Base-by-base conservation (phyloP, 1,140 invertebrate species). In the Procambarus virginalis region DNA sequence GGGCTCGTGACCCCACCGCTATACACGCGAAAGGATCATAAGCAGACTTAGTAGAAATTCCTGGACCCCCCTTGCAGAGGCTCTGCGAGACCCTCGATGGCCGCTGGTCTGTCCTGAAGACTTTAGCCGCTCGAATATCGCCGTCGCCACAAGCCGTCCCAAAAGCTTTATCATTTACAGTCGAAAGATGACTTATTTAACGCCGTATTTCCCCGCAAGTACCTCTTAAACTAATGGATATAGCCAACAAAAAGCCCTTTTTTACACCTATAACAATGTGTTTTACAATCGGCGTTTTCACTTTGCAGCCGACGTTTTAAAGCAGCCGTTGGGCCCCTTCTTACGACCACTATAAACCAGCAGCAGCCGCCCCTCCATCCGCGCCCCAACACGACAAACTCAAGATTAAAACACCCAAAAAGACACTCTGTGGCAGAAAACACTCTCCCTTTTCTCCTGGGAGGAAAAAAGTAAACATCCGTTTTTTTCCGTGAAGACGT, bases 201-300 rank as follows among this genome's bases (percentile, higher is more conserved):
- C 64, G 88, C 55, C 49, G 88, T 78, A 89, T 84, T 78, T 84
- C 46, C 88, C 55, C 80, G 34, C 73, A 84, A 89, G 88, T 84
- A 79, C 64, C 81, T 84, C 88, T 89, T 77, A 84, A 84, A 73
- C 88, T 89, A 89, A 89, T 89, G 82, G 81, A 89, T 89, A 89
- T 89, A 51, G 88, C 88, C 88, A 70, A 75, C 88, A 89, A 84
- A 89, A 84, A 84, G 68, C 81, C 81, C 17, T 78, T 89, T 84
- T 84, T 79, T 84, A 68, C 88, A 84, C 88, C 88, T 84, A 77
- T 68, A 83, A 89, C 88, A 77, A 89, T 84, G n/a, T n/a, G 88
- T 89, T 89, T 89, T 89, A 89, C 88, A 84, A 84, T 83, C 68
- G 88, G 55, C 82, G 82, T 89, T 84, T 89, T 89, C 88, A 79